Conservation (phyloP, 2,113 vertebrate species). For the Sciurus niger region DNA sequence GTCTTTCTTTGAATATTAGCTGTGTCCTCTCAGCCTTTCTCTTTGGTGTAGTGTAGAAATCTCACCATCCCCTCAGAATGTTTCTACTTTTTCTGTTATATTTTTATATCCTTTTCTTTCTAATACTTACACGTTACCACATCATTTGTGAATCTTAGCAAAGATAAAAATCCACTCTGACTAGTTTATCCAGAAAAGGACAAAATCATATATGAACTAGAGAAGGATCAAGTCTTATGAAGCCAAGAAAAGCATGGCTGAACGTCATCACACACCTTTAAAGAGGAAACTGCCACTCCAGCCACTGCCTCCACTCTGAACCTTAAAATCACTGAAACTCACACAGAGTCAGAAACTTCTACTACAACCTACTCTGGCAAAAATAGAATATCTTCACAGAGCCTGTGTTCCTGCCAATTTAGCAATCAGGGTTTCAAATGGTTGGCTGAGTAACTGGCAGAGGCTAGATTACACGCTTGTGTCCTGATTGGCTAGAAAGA, state of each 20-base stretch:
- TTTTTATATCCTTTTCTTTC: not conserved
- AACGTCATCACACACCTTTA: not conserved
- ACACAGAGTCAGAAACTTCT: not conserved
- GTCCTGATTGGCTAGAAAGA: not conserved
- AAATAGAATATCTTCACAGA: not conserved
- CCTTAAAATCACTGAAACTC: not conserved
- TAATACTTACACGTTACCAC: not conserved
- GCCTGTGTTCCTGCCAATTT: not conserved
- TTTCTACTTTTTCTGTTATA: not conserved
- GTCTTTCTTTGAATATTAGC: not conserved
- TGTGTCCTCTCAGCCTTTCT: not conserved
- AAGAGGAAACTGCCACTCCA: too few relatives aligned
- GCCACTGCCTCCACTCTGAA: not conserved
- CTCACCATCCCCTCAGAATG: not conserved
- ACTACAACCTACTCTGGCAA: not conserved
- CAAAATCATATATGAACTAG: not conserved
- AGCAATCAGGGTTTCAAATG: not conserved
- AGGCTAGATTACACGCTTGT: not conserved
- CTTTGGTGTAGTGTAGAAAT: not conserved
- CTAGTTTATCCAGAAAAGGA: not conserved
- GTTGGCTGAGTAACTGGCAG: not conserved
- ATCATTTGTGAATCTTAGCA: not conserved
- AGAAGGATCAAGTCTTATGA: not conserved
- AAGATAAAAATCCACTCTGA: not conserved
- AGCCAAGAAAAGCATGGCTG: not conserved